Evolutionary conservation across 2,113 vertebrate genomes (phyloP).

Genomic region (Puma concolor): DNA sequence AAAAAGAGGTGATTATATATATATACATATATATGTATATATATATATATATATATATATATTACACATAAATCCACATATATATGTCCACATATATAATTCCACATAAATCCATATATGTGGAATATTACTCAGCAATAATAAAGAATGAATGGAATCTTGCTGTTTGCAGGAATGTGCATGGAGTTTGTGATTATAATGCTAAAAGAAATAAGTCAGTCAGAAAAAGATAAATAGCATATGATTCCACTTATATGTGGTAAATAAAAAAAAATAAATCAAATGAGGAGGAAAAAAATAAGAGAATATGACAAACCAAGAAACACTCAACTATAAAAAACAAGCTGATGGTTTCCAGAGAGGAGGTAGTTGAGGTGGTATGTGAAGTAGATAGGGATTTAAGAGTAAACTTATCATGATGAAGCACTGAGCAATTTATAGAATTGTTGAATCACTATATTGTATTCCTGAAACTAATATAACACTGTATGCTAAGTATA

Average conservation of each 20-base stretch:
- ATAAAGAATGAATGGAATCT: not conserved
- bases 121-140: not conserved
- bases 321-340: not conserved
- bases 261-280: not conserved
- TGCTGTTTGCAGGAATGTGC: not conserved
- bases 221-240: not conserved
- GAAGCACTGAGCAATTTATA: not conserved
- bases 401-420: not conserved
- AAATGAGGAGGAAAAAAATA: not conserved
- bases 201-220: not conserved
- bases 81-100: too few species aligned
- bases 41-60: too few species aligned
- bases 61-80: too few species aligned
- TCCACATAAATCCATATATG: not conserved
- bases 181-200: not conserved
- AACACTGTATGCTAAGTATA: not conserved
- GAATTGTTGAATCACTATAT: not conserved
- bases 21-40: too few species aligned
- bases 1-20: too few species aligned
- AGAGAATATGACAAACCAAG: not conserved
- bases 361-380: not conserved
- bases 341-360: not conserved
- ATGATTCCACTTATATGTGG: not conserved
- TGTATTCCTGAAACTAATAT: not conserved
- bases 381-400: not conserved